phyloP scores from a whole-genome alignment of 1,140 invertebrate genomes.

The Triops cancriformis region DNA sequence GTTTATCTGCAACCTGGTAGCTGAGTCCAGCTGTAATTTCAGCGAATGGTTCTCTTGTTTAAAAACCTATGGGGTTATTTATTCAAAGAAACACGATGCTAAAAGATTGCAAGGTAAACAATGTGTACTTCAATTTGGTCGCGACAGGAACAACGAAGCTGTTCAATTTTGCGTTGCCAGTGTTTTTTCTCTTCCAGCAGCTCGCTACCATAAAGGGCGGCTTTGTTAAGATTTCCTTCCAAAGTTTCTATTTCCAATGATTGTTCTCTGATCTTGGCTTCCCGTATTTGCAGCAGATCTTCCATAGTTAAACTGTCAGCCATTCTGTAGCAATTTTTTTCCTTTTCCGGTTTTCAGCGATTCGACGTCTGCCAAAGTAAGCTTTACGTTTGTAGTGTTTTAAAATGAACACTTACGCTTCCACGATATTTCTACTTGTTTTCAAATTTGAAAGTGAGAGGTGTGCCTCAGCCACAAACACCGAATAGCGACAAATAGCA shows the following conservation, averaged over 20 bases:
- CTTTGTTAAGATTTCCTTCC: neutral
- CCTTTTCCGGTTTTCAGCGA: no score
- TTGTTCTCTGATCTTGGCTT: neutral
- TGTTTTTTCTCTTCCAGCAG: neutral
- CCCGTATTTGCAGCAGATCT: neutral
- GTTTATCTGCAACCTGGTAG: neutral
- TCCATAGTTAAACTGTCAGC: neutral
- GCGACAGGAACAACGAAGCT: neutral
- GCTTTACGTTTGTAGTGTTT: neutral
- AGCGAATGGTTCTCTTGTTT: neutral
- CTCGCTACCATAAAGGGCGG: neutral
- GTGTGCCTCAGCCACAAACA: neutral
- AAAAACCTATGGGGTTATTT: neutral
- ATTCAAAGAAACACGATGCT: neutral
- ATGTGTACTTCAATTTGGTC: neutral
- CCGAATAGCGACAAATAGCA: neutral
- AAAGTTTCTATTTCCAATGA: neutral
- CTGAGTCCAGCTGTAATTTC: neutral
- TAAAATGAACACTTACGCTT: neutral
- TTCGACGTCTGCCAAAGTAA: neutral
- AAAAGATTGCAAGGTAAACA: neutral
- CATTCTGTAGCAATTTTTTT: neutral
- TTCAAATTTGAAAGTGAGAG: neutral
- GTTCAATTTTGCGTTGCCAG: neutral
- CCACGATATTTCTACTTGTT: neutral